Evolutionary conservation across 2,797 vertebrate species (phyloP), one percentile per base, ranked within the genome.

Genomic region (Crenuchus spilurus): DNA sequence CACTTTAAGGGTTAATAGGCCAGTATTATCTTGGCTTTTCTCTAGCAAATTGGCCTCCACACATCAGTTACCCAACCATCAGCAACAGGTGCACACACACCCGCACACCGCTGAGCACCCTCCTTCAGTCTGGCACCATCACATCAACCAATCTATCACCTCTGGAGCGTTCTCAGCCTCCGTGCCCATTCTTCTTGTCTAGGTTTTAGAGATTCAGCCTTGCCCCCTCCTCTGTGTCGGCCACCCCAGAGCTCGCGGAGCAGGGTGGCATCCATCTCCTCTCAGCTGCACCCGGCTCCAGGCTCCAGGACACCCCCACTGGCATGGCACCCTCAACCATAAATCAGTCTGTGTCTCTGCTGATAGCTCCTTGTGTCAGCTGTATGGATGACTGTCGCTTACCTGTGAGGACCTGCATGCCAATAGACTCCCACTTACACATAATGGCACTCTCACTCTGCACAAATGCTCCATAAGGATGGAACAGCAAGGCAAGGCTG

Each of bases 331-430:
- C 55, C 83, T 80, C 80, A 42, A 76, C 48, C 82, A 66, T 72
- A 83, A 83, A 93, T 93, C 92, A 87, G 89, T 91, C 88, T 88
- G 72, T 46, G 82, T 87, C 86, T 74, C 77, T 78, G 82, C 69
- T 85, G 90, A 90, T 90, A 88, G 89, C 84, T 55, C 80, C 72
- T 70, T 81, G 84, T 82, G 82, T 90, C 88, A 85, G 82, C 77
- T 69, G 68, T 81, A 89, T 90, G 90, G 91, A 88, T 89, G 91
- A 90, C 83, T 84, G 83, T 81, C 79, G 22, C 83, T 78, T 87
- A 91, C 87, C 88, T 77, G 81, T 39, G 42, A 82, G 78, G 60
- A 78, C 64, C 85, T 87, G 89, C 87, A 87, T 91, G 88, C 88
- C 88, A 88, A 91, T 88, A 67, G 86, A 78, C 79, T 65, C 44